Evolutionary conservation across 2,797 vertebrate species (phyloP), one percentile per base, ranked within the genome.

Genomic region (Tapirus indicus): DNA sequence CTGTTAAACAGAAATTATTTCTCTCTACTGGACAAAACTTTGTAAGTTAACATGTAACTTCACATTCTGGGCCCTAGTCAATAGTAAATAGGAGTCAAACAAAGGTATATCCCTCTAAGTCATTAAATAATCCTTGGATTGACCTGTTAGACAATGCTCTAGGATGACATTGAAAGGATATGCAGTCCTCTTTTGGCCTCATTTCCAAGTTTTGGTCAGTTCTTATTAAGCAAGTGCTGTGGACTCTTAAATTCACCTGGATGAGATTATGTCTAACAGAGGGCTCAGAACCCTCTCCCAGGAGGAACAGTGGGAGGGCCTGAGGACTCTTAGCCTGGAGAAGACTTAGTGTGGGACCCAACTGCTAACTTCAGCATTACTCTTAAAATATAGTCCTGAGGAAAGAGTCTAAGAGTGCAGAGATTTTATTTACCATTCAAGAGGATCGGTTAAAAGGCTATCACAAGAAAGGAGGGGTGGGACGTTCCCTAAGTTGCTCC

Each of bases 41-140:
- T 75, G 13, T 87, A 85, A 84, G 4, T 54, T 88, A 77, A 41
- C 7, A 5, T 64, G 60, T 7, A 79, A 58, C 90, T 79, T 83
- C 32, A 75, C 6, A 87, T 41, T 74, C 29, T 71, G 38, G 49
- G 32, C 32, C 7, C 56, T 84, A 88, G 32, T 69, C 47, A 75
- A 3, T 38, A 92, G 60, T 80, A 87, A 93, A 47, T 18, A 89
- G 69, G 93, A 92, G 3, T 69, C 91, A 88, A 83, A 54, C 64
- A 74, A 77, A 69, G 16, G 8, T 17, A 1, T 35, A 18, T 56
- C 17, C n/a, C 16, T 80, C 13, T n/a, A 38, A 7, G 54, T 62
- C 38, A 49, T 74, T 85, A 78, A 72, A 25, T 47, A 29, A n/a
- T 20, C 27, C 77, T 75, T 69, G 29, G 4, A 25, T 29, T 74